Conservation (phyloP, 2,113 vertebrate species). For the Syrmaticus mikado region DNA sequence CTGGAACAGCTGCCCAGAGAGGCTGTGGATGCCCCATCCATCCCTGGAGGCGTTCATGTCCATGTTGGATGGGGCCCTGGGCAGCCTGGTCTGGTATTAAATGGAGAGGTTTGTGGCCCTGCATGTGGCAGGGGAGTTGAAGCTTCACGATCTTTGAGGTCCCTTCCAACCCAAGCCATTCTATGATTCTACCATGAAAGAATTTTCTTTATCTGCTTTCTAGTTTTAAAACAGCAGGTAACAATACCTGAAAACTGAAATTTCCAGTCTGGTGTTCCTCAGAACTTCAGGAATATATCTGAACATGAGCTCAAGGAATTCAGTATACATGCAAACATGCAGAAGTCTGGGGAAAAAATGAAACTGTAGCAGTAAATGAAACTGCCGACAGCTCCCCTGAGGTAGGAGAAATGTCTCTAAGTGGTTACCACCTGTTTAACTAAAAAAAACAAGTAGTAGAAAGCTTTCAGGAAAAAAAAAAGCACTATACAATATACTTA, state of each 20-base stretch:
- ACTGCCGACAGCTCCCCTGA: neutral
- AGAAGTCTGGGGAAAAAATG: neutral
- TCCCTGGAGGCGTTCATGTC: too few species aligned
- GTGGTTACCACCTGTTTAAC: conserved; percentile 41
- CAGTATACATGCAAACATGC: neutral
- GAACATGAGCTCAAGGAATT: neutral
- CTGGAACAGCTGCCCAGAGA: too few species aligned
- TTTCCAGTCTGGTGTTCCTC: neutral
- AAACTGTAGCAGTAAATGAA: neutral
- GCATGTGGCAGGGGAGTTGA: too few species aligned
- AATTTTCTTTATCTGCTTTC: neutral
- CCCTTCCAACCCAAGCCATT: too few species aligned
- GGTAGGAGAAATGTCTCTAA: conserved; percentile 2
- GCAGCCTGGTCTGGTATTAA: too few species aligned
- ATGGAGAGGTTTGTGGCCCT: too few species aligned
- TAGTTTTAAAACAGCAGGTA: neutral
- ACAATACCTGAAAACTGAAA: neutral
- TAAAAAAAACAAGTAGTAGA: conserved; percentile 28
- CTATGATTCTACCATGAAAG: neutral
- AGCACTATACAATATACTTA: conserved; percentile 30
- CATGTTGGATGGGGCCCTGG: too few species aligned
- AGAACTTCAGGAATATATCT: neutral
- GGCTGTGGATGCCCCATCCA: too few species aligned
- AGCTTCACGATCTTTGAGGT: too few species aligned
- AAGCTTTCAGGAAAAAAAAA: conserved; percentile 11